A percentile compares a stretch with the other conserved stretches of the same genome.
Conservation (phyloP, 2,797 vertebrate genomes). For the Oophaga sylvatica region DNA sequence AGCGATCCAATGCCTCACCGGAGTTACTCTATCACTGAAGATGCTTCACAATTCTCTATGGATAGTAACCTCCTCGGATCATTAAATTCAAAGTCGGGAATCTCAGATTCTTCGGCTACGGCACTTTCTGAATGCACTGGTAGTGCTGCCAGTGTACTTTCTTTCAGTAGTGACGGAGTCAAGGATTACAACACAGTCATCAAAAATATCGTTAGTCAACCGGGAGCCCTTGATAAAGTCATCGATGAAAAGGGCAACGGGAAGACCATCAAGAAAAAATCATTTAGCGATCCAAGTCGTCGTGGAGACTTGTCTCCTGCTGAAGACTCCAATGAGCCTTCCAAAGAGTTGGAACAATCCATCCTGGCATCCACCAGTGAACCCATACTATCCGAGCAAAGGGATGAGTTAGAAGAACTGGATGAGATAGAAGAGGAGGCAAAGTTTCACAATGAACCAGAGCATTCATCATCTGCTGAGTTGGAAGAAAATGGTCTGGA, state of each 20-base stretch:
- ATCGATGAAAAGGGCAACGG: conserved; percentile 86
- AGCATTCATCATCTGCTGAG: conserved; percentile 67
- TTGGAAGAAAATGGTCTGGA: conserved; percentile 64
- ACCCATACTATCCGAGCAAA: conserved; percentile 87
- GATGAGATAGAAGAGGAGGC: conserved; percentile 66
- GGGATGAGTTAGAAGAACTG: conserved; percentile 72
- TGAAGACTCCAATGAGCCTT: conserved; percentile 79
- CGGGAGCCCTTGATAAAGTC: conserved; percentile 86
- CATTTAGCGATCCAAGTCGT: conserved; percentile 94
- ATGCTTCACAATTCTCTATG: conserved; percentile 79
- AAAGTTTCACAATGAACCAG: conserved; percentile 76
- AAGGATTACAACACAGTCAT: conserved; percentile 90
- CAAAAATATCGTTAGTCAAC: conserved; percentile 89
- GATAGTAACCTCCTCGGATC: conserved; percentile 95
- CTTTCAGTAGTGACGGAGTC: conserved; percentile 86
- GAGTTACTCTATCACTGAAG: conserved; percentile 78
- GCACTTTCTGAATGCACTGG: conserved; percentile 79
- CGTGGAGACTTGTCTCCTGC: conserved; percentile 80
- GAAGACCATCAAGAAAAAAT: conserved; percentile 95
- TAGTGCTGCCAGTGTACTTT: conserved; percentile 90
- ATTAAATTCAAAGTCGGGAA: conserved; percentile 78
- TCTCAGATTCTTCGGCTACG: conserved; percentile 70
- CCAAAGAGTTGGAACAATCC: conserved; percentile 84
- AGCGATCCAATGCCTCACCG: conserved; percentile 98
- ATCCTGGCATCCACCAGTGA: conserved; percentile 93